A percentile compares a stretch with the other conserved stretches of the same genome.
phyloP scores from a whole-genome alignment of 53 echinoderm and acorn worm genomes.

The Echinarachnius parma region DNA sequence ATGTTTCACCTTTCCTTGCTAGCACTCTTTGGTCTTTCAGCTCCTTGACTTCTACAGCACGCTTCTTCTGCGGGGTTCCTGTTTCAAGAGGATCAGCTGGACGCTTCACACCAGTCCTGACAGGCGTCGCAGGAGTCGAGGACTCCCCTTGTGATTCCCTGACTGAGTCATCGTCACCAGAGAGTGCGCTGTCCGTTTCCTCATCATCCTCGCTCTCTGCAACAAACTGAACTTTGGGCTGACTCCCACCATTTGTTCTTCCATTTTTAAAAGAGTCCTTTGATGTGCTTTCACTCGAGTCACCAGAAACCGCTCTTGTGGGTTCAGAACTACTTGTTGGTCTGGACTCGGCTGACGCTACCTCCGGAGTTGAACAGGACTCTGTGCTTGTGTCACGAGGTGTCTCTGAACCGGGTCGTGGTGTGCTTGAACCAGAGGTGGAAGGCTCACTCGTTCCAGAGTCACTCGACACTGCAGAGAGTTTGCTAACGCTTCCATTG shows the following conservation, averaged over 20 bases:
- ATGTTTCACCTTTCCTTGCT: conserved; percentile 58
- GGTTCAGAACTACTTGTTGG: neutral
- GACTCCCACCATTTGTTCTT: neutral
- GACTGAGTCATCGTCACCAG: conserved; percentile 42
- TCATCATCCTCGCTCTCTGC: conserved; percentile 44
- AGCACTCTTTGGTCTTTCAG: conserved; percentile 74
- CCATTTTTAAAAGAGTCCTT: neutral
- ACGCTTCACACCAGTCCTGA: conserved; percentile 39
- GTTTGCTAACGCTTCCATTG: conserved; percentile 9
- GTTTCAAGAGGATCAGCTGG: conserved; percentile 59
- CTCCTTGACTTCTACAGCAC: conserved; percentile 69
- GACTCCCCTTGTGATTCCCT: neutral
- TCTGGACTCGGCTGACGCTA: neutral
- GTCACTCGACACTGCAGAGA: conserved; percentile 25
- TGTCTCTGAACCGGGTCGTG: conserved; percentile 12
- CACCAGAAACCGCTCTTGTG: neutral
- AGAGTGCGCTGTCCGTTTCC: conserved; percentile 55
- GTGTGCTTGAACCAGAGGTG: conserved; percentile 10
- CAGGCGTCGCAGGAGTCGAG: conserved; percentile 2
- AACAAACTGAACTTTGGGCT: neutral
- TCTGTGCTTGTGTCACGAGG: conserved; percentile 12
- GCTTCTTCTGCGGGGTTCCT: conserved; percentile 75
- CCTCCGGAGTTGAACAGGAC: neutral
- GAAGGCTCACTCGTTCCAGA: conserved; percentile 24
- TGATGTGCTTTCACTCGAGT: neutral